Percentiles rank a stretch among this genome's conserved stretches.
phyloP scores from a whole-genome alignment of 2,888 invertebrate genomes.

The Pseudococcus jackbeardsleyi region DNA sequence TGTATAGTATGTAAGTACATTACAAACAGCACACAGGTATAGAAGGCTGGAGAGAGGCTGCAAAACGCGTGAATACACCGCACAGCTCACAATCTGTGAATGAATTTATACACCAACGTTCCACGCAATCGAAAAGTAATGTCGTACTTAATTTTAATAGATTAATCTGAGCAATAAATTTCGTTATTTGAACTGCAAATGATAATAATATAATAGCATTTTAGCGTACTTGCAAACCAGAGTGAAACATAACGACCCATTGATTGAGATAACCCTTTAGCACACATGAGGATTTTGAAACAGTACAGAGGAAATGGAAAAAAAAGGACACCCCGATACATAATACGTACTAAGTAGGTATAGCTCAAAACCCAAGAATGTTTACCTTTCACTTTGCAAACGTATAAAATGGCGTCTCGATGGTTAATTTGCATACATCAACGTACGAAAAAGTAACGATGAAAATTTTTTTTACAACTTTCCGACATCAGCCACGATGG shows the following conservation, averaged over 20 bases:
- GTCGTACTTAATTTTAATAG: slow-evolving; percentile 65
- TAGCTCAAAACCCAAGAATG: background rate
- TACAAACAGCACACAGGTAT: too few species aligned
- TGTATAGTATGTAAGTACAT: background rate
- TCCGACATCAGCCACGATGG: background rate
- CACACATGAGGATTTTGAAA: background rate
- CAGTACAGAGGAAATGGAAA: background rate
- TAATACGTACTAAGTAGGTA: background rate
- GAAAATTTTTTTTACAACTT: slow-evolving; percentile 3
- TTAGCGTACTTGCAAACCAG: background rate
- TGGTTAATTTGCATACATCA: slow-evolving; percentile 2
- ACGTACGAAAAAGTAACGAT: background rate
- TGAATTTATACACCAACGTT: slow-evolving; percentile 62
- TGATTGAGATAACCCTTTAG: slow-evolving; percentile 13
- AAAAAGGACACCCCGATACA: background rate
- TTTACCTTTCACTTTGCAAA: background rate
- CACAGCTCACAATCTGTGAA: slow-evolving; percentile 57
- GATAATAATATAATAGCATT: slow-evolving; percentile 54
- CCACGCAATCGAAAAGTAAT: slow-evolving; percentile 64
- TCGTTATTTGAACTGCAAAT: slow-evolving; percentile 57
- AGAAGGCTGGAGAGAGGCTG: too few species aligned
- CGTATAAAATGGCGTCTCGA: background rate
- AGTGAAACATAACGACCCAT: slow-evolving; percentile 26
- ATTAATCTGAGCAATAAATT: slow-evolving; percentile 63
- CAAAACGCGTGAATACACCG: slow-evolving; percentile 58